A percentile compares a stretch with the other conserved stretches of the same genome.
Evolutionary conservation across 1,140 invertebrate genomes (phyloP).

Genomic region (Drosophila mojavensis): DNA sequence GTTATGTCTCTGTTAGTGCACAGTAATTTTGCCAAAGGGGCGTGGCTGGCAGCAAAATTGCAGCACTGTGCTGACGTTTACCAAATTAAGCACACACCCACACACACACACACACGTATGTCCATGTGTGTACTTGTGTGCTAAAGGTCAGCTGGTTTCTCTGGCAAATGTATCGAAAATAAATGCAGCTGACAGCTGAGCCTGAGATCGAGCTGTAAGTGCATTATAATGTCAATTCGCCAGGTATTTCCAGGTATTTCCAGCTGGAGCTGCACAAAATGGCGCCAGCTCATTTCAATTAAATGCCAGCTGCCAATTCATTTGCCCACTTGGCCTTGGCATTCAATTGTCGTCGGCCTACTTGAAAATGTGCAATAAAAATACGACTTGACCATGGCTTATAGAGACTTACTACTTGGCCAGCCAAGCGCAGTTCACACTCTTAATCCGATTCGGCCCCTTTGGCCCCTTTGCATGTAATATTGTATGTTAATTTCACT

Average conservation of each 20-base stretch:
- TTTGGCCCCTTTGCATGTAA: too few species aligned
- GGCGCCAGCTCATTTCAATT: neutral
- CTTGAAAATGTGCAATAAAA: neutral
- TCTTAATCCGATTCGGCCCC: too few species aligned
- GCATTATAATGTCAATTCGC: constrained; percentile 7
- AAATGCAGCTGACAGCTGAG: neutral
- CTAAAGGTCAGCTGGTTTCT: constrained; percentile 36
- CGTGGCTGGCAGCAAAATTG: constrained; percentile 4
- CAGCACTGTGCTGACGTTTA: constrained; percentile 23
- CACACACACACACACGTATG: neutral
- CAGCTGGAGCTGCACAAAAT: too few species aligned
- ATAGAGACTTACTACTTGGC: too few species aligned
- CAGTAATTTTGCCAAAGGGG: neutral
- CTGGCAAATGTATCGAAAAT: constrained; percentile 51
- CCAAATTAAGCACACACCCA: constrained; percentile 38
- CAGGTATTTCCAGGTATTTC: too few species aligned
- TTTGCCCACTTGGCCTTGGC: constrained; percentile 7
- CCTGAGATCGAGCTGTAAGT: neutral
- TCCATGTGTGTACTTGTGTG: too few species aligned
- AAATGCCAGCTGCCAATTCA: constrained; percentile 24
- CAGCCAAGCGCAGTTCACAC: too few species aligned
- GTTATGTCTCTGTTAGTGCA: constrained; percentile 8
- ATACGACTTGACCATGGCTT: too few species aligned
- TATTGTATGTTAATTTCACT: too few species aligned
- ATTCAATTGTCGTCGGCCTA: constrained; percentile 24